Evolutionary conservation across 2,888 invertebrate genomes (phyloP), one percentile per base, ranked within the genome.

Genomic region (Panopea generosa): DNA sequence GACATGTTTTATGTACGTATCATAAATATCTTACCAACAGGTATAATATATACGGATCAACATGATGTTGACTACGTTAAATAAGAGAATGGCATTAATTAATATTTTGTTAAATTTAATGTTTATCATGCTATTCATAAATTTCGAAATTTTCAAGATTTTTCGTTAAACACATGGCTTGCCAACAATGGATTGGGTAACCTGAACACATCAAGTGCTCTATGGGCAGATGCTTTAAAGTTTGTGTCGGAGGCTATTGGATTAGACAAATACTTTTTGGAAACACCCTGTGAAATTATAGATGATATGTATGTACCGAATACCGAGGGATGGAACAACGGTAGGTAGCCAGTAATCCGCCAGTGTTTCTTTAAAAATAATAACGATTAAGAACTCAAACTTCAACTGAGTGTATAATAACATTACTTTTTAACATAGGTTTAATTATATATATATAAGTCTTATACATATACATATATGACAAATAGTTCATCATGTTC

Each of bases 211-310:
- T 22, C n/a, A 18, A 55, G 63, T 57, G 53, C 20, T 9, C 26
- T 62, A 11, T 70, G 70, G 70, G 40, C 16, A 18, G 56, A 62
- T 4, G 43, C 50, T 14, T 26, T 70, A 18, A 50, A 50, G 18
- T 70, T 62, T 49, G 38, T 77, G 6, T 16, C 66, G 14, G 71
- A 77, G 11, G 53, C 56, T 24, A 49, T 55, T 6, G 76, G 71
- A 18, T 40, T 77, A 33, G 53, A 70, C 14, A 40, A 67, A 26
- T 77, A 62, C 40, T 61, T 71, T 24, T 20, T 60, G 9, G 59
- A 56, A 27, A 33, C 50, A 24, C 57, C 26, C 1, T 77, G 76
- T 45, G 26, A 49, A 14, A 18, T 57, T 27, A 45, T 26, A 4
- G 57, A 47, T 1, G 38, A 11, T 24, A 45, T 40, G 14, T 71